These are phyloP conservation scores for Drosophila meridiana DNA, from an alignment of 2,888 invertebrate species.

Conservation along the genomic window DNA sequence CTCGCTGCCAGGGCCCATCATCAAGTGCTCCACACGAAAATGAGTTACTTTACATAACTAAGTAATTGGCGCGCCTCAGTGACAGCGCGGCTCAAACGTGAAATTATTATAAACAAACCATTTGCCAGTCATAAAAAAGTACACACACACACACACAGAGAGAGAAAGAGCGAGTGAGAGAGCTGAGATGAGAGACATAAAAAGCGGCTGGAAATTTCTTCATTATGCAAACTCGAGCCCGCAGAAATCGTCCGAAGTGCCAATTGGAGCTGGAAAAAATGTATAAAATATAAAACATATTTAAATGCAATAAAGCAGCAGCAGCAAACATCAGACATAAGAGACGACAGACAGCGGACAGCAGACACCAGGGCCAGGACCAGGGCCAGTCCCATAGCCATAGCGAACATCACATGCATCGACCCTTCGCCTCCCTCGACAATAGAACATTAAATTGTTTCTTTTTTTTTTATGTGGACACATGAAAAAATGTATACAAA, in stretches of 20 bases:
- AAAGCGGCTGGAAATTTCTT: slow-evolving; percentile 69
- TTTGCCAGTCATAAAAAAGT: slow-evolving; percentile 68
- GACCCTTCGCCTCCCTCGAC: slow-evolving; percentile 3
- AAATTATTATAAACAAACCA: slow-evolving; percentile 81
- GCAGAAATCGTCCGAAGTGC: slow-evolving; percentile 43
- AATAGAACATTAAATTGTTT: background rate
- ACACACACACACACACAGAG: background rate
- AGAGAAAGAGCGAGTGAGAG: background rate
- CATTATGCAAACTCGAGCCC: slow-evolving; percentile 64
- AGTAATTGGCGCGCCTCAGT: slow-evolving; percentile 72
- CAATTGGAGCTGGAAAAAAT: slow-evolving; percentile 51
- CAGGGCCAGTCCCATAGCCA: background rate
- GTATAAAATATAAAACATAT: slow-evolving; percentile 68
- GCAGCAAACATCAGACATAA: slow-evolving; percentile 16
- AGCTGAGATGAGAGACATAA: slow-evolving; percentile 43
- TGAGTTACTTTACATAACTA: slow-evolving; percentile 80
- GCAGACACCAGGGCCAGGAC: background rate
- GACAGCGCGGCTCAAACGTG: slow-evolving; percentile 69
- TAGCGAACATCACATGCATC: background rate
- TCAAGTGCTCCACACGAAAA: slow-evolving; percentile 61
- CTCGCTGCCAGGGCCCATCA: slow-evolving; percentile 37
- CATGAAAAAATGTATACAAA: slow-evolving; percentile 2
- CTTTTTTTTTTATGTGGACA: background rate
- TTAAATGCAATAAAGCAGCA: slow-evolving; percentile 74
- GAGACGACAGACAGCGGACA: background rate